Evolutionary conservation across 1,140 invertebrate species (phyloP).

Genomic region (Drosophila pachea): DNA sequence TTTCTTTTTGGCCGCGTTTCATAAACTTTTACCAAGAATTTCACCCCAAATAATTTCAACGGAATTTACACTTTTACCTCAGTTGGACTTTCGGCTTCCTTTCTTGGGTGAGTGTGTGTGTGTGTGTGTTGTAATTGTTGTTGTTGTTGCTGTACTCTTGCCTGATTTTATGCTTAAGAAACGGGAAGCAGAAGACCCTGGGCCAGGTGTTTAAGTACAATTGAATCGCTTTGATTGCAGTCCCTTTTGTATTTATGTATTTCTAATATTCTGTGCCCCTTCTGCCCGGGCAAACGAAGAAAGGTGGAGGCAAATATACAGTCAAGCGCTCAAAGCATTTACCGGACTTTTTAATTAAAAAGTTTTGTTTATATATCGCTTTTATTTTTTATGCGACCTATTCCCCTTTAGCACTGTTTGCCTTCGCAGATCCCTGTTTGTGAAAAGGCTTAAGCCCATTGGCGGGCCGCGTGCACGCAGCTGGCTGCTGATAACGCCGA

Average conservation of each 20-base stretch:
- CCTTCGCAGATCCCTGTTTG: constrained; percentile 41
- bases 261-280: constrained; percentile 27
- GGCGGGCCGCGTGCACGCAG: not conserved
- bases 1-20: constrained; percentile 22
- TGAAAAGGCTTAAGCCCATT: constrained; percentile 32
- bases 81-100: constrained; percentile 16
- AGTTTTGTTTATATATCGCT: constrained; percentile 62
- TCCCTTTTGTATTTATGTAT: constrained; percentile 48
- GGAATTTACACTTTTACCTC: constrained; percentile 62
- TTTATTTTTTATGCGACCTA: not conserved
- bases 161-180: constrained; percentile 50
- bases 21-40: constrained; percentile 62
- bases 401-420: constrained; percentile 29
- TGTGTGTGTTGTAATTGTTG: constrained; percentile 38
- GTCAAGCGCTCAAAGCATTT: constrained; percentile 62
- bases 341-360: constrained; percentile 75
- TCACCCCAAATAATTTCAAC: constrained; percentile 58
- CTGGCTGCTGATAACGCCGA: not conserved
- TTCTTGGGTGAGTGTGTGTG: constrained; percentile 16
- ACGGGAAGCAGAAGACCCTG: constrained; percentile 19
- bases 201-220: constrained; percentile 54
- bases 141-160: constrained; percentile 33
- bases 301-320: constrained; percentile 18
- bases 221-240: constrained; percentile 68
- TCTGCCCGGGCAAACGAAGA: not conserved